These are phyloP conservation scores for Caenorhabditis macrosperma DNA, from an alignment of 2,888 invertebrate species.

Conservation along the genomic window DNA sequence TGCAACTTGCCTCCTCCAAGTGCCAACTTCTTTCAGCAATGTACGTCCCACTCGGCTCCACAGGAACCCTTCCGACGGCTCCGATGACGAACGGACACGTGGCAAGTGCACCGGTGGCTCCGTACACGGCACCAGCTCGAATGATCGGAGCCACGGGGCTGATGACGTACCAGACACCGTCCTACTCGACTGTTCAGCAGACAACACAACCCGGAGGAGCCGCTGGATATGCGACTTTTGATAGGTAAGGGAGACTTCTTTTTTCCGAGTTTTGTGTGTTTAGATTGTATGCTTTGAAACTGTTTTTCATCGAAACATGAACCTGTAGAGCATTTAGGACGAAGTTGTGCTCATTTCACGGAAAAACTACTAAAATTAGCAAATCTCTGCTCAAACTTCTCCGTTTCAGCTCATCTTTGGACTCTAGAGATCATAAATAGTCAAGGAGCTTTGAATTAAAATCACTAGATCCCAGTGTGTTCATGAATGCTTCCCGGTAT, in stretches of 20 bases:
- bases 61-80: constrained; percentile 6
- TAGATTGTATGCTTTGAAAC: too few species aligned
- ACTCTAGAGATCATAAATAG: too few species aligned
- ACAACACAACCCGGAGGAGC: constrained; percentile 14
- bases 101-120: constrained; percentile 16
- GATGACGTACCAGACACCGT: constrained; percentile 58
- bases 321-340: too few species aligned
- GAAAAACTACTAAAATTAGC: too few species aligned
- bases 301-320: too few species aligned
- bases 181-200: constrained; percentile 48
- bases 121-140: constrained; percentile 54
- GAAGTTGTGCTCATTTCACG: too few species aligned
- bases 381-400: not conserved
- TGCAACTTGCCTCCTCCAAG: not conserved
- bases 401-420: not conserved
- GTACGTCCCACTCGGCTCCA: constrained; percentile 41
- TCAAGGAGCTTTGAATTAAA: too few species aligned
- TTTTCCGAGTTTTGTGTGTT: too few species aligned
- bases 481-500: too few species aligned
- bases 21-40: constrained; percentile 20
- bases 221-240: constrained; percentile 55
- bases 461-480: too few species aligned
- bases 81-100: constrained; percentile 48
- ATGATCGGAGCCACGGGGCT: constrained; percentile 59
- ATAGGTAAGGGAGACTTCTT: constrained; percentile 33